Conservation (phyloP, 2,797 vertebrate species). For the Lithobates sylvaticus region DNA sequence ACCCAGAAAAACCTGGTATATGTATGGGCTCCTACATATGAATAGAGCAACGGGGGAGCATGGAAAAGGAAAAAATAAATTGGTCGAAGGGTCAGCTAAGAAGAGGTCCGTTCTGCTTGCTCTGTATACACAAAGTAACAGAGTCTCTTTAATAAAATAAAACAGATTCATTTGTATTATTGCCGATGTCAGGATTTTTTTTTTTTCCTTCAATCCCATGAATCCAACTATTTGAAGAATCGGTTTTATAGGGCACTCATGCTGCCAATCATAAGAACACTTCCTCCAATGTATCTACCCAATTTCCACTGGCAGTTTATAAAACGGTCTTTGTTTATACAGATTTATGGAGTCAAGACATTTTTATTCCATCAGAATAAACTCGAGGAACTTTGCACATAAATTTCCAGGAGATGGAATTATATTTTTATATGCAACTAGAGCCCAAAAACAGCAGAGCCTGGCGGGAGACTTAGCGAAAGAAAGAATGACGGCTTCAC, state of each 20-base stretch:
- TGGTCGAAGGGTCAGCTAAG: too few relatives aligned
- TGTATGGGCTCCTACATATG: too few relatives aligned
- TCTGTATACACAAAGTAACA: too few relatives aligned
- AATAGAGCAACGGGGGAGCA: too few relatives aligned
- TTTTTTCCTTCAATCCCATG: not conserved
- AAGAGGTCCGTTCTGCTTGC: not conserved
- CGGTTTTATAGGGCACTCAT: not conserved
- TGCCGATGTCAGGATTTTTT: not conserved
- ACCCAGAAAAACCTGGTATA: too few relatives aligned
- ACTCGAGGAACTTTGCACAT: not conserved
- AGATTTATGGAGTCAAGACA: slow-evolving; percentile 29
- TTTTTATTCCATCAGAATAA: slow-evolving; percentile 13
- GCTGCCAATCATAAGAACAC: slow-evolving; percentile 39
- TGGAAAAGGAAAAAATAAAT: too few relatives aligned
- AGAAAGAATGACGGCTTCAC: slow-evolving; percentile 14
- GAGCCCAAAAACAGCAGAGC: slow-evolving; percentile 23
- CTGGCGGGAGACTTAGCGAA: slow-evolving; percentile 13
- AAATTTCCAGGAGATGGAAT: slow-evolving; percentile 1
- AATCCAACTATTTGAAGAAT: slow-evolving; percentile 11
- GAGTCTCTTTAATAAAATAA: slow-evolving; percentile 14
- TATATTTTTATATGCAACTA: slow-evolving; percentile 13
- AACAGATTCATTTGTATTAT: slow-evolving; percentile 10
- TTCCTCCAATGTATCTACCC: slow-evolving; percentile 9
- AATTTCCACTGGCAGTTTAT: slow-evolving; percentile 24
- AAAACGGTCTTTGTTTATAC: slow-evolving; percentile 11